Base-by-base conservation (phyloP, 1,140 invertebrate species). In the Calliphora vicina region DNA sequence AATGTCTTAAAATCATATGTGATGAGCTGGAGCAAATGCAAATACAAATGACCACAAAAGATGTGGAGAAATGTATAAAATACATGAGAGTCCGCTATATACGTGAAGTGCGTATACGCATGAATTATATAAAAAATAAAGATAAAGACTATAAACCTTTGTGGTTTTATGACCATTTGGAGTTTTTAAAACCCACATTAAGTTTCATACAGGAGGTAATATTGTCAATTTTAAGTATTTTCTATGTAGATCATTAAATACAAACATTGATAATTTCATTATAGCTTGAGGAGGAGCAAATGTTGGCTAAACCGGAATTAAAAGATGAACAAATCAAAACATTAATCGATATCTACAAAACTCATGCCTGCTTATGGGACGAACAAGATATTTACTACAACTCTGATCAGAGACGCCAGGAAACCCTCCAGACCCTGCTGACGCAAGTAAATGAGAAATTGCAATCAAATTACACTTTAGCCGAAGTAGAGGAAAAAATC, bases 321-420 rank as follows among this genome's bases (percentile, higher is more conserved):
- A 61, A 9, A 20, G 80, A 61, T 13, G 80, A 61, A 13, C 80
- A 81, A 67, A 67, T 71, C 23, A 81, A 67, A 10, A 10, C 9
- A 0, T 57, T 81, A 67, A 81, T 81, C 17, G 23, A 45, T 25
- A 81, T 83, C 50, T 83, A 83, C 42, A 83, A 81, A 42, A 26
- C 29, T 12, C 35, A 42, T 73, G 25, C 57, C 1, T 80, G 57
- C 20, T 57, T 83, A 13, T 83, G 82, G 82, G 78, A 83, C 72
- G 80, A 81, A 42, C 76, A 78, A 43, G 61, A 83, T 50, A 81
- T 83, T 26, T 73, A 43, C 6, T 83, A 73, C 13, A 45, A 78
- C 17, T 83, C 78, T 5, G 78, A 80, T 20, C 57, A 80, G 23
- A 10, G 80, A 45, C 27, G 82, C 2, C 35, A 43, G 20, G 78